Base-by-base conservation (phyloP, 35 echinoderm and acorn worm genomes). In the Amphiura filiformis region DNA sequence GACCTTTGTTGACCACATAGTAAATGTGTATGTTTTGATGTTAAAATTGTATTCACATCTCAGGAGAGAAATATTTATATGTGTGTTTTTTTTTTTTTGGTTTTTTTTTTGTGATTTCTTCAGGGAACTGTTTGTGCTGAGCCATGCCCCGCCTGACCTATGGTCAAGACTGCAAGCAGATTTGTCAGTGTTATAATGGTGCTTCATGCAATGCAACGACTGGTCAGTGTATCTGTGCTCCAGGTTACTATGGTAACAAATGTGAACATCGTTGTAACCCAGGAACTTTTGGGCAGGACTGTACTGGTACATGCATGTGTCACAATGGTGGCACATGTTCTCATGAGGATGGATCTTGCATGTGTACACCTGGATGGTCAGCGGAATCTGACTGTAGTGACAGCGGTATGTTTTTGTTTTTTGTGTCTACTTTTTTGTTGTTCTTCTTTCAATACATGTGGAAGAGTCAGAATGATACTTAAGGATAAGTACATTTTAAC, bases 91-190 rank as follows among this genome's bases (percentile, higher is more conserved):
- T 9, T 47, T 47, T 9, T 9, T 47, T 47, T 47, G 41, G 17
- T 47, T 47, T 47, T 47, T 47, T 47, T 17, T n/a, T n/a, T n/a
- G n/a, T n/a, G n/a, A 47, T 47, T 47, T 17, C 17, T 57, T 36
- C 35, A 93, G 95, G 96, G 96, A 35, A 89, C 79, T 0, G 89
- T 94, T 2, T 98, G 96, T 80, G 90, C 89, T 31, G 57, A 94
- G 37, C 78, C 82, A 0, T 94, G 92, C 47, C 86, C 9, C 0
- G 22, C 14, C 90, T 87, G 23, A 42, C 47, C 13, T 98, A 84
- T 81, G 96, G 96, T 34, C 18, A 80, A 9, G 76, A 90, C 77
- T 98, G 96, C 79, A 33, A 82, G 17, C 1, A 79, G 13, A 33
- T 44, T 1, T 94, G 96, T 38, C 56, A 86, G 47, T 98, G 96